Conservation (phyloP, 2,113 vertebrate species). For the Corythoichthys intestinalis region DNA sequence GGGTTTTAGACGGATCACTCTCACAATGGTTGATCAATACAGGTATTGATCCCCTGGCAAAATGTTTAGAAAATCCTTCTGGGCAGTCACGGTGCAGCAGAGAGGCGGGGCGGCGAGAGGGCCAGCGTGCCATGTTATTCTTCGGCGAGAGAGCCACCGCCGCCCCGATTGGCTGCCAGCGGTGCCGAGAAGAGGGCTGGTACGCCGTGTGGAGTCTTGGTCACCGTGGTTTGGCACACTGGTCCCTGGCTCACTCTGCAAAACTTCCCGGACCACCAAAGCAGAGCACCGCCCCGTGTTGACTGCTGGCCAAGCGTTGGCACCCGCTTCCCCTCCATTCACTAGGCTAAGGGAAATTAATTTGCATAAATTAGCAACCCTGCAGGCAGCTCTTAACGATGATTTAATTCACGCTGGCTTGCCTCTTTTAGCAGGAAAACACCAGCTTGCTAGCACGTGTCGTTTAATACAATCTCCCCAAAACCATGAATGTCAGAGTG, state of each 20-base stretch:
- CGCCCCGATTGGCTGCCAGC: constrained; percentile 68
- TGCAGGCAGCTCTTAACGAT: constrained; percentile 64
- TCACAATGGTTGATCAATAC: constrained; percentile 85
- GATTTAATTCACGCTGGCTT: constrained; percentile 30
- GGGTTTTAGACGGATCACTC: constrained; percentile 81
- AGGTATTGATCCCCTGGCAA: constrained; percentile 82
- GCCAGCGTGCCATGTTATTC: constrained; percentile 65
- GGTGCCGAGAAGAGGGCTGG: constrained; percentile 67
- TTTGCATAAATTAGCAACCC: constrained; percentile 74
- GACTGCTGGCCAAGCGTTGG: constrained; percentile 55
- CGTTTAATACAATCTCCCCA: not conserved
- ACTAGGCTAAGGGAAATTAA: constrained; percentile 58
- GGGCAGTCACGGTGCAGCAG: constrained; percentile 66
- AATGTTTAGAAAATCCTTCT: constrained; percentile 83
- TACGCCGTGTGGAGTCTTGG: constrained; percentile 37
- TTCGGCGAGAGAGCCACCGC: constrained; percentile 45
- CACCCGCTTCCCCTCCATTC: constrained; percentile 32
- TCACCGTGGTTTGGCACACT: constrained; percentile 43
- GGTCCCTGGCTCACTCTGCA: constrained; percentile 37
- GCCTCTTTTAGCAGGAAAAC: constrained; percentile 17
- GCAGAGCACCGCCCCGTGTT: constrained; percentile 20
- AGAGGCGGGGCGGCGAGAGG: constrained; percentile 54
- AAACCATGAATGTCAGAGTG: not conserved
- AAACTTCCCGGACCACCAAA: constrained; percentile 57
- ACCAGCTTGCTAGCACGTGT: constrained; percentile 9